A percentile compares a stretch with the other conserved stretches of the same genome.
Conservation (phyloP, 2,888 invertebrate genomes). For the Ophion ellenae region DNA sequence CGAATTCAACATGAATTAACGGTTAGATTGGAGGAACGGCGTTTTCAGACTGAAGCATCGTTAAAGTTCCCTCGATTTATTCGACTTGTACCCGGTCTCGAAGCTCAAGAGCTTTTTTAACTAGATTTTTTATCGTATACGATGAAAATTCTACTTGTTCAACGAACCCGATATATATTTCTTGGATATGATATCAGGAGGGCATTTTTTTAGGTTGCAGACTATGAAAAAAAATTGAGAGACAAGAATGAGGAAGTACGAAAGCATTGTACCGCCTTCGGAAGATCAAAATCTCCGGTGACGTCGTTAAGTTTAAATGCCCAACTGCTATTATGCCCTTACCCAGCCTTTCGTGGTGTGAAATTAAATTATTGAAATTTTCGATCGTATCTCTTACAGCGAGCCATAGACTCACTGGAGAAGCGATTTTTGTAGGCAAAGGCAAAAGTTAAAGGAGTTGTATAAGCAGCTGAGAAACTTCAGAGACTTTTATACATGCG, state of each 20-base stretch:
- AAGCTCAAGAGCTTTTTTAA: background rate
- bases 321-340: constrained; percentile 17
- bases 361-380: constrained; percentile 53
- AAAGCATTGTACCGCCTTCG: constrained; percentile 5
- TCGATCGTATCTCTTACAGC: constrained; percentile 36
- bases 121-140: background rate
- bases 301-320: background rate
- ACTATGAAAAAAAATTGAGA: background rate
- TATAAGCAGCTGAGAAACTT: constrained; percentile 20
- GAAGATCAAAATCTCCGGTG: constrained; percentile 10
- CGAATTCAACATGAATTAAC: constrained; percentile 44
- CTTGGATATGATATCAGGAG: too few relatives aligned
- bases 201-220: background rate
- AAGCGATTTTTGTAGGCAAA: constrained; percentile 14
- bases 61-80: constrained; percentile 29
- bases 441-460: constrained; percentile 35
- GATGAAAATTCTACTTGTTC: background rate
- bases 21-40: constrained; percentile 19
- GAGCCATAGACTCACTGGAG: background rate
- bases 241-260: background rate
- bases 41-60: constrained; percentile 15
- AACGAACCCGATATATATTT: background rate
- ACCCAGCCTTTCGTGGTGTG: background rate
- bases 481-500: constrained; percentile 21
- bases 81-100: background rate